Conservation (phyloP, 2,113 vertebrate genomes). For the Toxostoma redivivum region DNA sequence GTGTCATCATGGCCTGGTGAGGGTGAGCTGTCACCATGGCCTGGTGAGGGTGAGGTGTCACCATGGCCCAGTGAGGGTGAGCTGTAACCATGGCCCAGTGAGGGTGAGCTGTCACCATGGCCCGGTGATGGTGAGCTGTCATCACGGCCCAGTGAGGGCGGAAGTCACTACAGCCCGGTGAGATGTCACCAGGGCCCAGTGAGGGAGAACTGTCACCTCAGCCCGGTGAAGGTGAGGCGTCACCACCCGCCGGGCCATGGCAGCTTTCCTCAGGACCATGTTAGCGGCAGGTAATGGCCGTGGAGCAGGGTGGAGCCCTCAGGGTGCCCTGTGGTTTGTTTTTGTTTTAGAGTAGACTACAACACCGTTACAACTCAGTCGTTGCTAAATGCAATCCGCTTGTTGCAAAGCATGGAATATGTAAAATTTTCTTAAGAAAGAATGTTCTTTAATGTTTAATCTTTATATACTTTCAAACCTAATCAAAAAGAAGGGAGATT, state of each 20-base stretch:
- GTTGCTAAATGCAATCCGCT: accelerated
- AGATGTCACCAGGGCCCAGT: background rate
- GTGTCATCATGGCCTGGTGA: too few species aligned
- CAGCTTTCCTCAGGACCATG: accelerated
- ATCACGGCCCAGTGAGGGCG: accelerated
- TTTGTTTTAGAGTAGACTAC: background rate
- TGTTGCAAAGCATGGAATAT: background rate
- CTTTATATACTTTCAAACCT: background rate
- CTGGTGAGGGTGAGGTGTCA: background rate
- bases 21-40: background rate
- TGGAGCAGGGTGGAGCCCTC: too few species aligned
- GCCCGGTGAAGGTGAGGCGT: accelerated
- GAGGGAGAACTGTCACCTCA: accelerated
- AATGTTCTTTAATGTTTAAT: background rate
- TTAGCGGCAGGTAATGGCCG: accelerated
- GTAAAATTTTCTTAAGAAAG: background rate
- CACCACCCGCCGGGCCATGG: accelerated
- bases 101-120: accelerated
- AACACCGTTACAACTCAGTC: background rate
- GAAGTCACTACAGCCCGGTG: too few species aligned
- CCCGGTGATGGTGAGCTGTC: background rate
- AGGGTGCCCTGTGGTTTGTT: accelerated
- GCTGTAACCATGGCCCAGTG: background rate
- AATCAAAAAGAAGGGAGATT: background rate
- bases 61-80: accelerated